Percentiles rank a stretch among this genome's conserved stretches.
Evolutionary conservation across 2,113 vertebrate genomes (phyloP).

Genomic region (Fukomys damarensis): DNA sequence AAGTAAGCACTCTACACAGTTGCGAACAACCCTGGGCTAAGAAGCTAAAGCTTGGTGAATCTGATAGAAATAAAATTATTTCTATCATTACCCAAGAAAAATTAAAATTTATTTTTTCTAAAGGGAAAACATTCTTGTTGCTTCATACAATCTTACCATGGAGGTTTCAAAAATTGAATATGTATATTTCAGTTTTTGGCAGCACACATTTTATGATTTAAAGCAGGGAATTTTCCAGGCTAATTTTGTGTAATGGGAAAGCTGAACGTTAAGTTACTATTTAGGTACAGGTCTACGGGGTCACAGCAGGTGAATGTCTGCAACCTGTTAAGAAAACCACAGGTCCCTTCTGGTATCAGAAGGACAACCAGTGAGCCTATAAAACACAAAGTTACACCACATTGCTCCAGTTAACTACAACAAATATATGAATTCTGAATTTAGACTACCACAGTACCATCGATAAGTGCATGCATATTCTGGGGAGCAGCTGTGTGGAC

Average conservation of each 20-base stretch:
- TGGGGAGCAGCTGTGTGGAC: no score
- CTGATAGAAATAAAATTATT: constrained; percentile 40
- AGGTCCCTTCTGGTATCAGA: neutral
- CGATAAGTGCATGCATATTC: no score
- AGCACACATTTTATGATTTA: neutral
- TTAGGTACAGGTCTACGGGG: neutral
- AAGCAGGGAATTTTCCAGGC: constrained; percentile 22
- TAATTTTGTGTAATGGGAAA: neutral
- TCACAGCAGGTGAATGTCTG: neutral
- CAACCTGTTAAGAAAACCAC: neutral
- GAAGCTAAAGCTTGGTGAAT: neutral
- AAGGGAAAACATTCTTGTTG: neutral
- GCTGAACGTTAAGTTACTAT: neutral
- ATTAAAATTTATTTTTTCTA: neutral
- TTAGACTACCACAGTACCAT: no score
- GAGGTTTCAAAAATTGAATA: constrained; percentile 25
- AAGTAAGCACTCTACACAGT: neutral
- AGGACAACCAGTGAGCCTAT: neutral
- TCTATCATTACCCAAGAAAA: constrained; percentile 33
- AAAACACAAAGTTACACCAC: neutral
- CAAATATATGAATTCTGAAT: neutral
- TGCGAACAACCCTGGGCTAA: neutral
- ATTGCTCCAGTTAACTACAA: neutral
- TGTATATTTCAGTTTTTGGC: constrained; percentile 2
- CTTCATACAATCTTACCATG: constrained; percentile 1